Percentiles rank a stretch among this genome's conserved stretches.
phyloP scores from a whole-genome alignment of 2,888 invertebrate genomes.

The Perizoma affinitatum region DNA sequence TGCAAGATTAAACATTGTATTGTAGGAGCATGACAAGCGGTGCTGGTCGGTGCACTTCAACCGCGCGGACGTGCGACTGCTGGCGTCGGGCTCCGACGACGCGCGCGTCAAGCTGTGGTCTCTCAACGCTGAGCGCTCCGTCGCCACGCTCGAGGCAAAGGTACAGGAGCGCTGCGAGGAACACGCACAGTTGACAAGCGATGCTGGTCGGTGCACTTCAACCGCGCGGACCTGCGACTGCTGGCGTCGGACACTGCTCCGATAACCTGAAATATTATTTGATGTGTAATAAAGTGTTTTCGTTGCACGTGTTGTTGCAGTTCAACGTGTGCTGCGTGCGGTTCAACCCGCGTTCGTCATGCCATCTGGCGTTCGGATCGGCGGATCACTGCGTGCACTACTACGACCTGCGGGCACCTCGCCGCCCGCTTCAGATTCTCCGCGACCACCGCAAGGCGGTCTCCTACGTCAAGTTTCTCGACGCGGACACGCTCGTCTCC shows the following conservation, averaged over 20 bases:
- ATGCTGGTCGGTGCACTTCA: constrained; percentile 98
- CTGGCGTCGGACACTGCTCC: constrained; percentile 95
- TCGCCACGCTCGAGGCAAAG: constrained; percentile 95
- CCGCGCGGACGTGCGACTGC: constrained; percentile 93
- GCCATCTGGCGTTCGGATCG: constrained; percentile 97
- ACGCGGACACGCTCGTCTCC: constrained; percentile 91
- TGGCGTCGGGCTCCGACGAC: constrained; percentile 97
- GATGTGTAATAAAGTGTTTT: too few relatives aligned
- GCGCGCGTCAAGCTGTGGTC: constrained; percentile 97
- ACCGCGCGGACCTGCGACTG: constrained; percentile 93
- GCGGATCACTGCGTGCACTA: constrained; percentile 98
- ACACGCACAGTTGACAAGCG: too few relatives aligned
- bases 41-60: constrained; percentile 99
- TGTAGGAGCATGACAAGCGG: constrained; percentile 95
- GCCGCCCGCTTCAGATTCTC: constrained; percentile 85
- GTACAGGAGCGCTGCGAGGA: constrained; percentile 82
- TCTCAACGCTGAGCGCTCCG: constrained; percentile 90
- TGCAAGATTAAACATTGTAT: background rate
- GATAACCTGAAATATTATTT: too few relatives aligned
- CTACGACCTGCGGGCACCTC: constrained; percentile 94
- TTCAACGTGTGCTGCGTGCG: constrained; percentile 98
- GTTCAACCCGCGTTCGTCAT: constrained; percentile 86
- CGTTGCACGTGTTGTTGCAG: constrained; percentile 25
- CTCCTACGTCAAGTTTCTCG: constrained; percentile 96
- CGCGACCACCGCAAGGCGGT: constrained; percentile 95